Conservation (phyloP, 2,888 invertebrate genomes). For the Phyto melanocephala region DNA sequence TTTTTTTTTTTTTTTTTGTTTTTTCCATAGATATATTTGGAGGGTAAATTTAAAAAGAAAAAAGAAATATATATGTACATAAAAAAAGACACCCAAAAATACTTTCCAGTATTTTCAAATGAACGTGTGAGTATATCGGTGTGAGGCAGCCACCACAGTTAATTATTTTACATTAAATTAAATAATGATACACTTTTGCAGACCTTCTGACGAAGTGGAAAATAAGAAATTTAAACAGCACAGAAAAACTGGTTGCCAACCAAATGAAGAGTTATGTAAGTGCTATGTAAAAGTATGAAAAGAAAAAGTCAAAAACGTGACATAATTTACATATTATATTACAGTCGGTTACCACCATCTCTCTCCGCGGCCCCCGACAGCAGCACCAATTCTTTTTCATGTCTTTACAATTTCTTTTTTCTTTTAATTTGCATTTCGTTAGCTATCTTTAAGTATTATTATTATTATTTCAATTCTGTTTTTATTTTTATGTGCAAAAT, state of each 20-base stretch:
- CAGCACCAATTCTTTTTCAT: not conserved
- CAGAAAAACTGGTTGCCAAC: slow-evolving; percentile 41
- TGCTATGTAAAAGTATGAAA: slow-evolving; percentile 54
- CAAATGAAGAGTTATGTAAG: slow-evolving; percentile 60
- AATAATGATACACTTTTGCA: slow-evolving; percentile 78
- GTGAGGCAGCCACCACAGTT: slow-evolving; percentile 66
- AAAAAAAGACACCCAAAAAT: not conserved
- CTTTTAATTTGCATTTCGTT: slow-evolving; percentile 37
- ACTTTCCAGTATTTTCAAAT: slow-evolving; percentile 1
- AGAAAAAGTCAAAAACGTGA: slow-evolving; percentile 72
- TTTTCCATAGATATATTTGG: not conserved
- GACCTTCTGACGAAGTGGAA: slow-evolving; percentile 47
- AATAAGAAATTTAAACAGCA: slow-evolving; percentile 35
- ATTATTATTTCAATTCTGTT: slow-evolving; percentile 47
- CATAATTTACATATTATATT: slow-evolving; percentile 75
- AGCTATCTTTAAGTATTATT: slow-evolving; percentile 45
- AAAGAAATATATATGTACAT: not conserved
- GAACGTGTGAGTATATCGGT: not conserved
- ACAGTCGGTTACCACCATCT: slow-evolving; percentile 15
- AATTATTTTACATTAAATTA: slow-evolving; percentile 80
- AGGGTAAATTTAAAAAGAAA: slow-evolving; percentile 22
- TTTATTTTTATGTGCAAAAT: slow-evolving; percentile 4
- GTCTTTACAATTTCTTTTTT: not conserved
- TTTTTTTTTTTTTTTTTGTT: not conserved
- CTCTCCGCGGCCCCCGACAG: not conserved